Base-by-base conservation (phyloP, 1,140 invertebrate species). In the Aphidius ervi region DNA sequence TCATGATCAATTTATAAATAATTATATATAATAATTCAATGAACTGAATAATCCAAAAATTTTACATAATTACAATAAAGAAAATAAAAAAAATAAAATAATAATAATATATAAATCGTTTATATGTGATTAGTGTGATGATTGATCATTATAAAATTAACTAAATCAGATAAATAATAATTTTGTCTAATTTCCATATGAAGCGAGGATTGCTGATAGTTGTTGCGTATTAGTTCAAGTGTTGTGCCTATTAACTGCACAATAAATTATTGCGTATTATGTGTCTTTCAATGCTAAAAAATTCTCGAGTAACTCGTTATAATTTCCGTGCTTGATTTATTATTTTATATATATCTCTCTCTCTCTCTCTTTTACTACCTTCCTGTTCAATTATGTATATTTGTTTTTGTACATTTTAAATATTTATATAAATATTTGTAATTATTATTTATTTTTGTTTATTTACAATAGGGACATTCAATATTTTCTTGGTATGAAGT, bases 401-500 rank as follows among this genome's bases (percentile, higher is more conserved):
- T 16, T 16, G 16, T 16, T 16, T 16, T 16, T 16, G 16, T 16
- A 16, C 16, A 16, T 16, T 16, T 16, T 16, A 16, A 16, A 16
- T 16, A 16, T 16, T 0, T 16, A 16, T 16, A 16, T 16, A n/a
- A n/a, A n/a, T n/a, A n/a, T n/a, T n/a, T n/a, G n/a, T n/a, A 16
- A 16, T 16, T 16, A 16, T 16, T 16, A 1, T 16, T 16, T 16
- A 16, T 31, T 31, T 31, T 31, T 31, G 23, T 31, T 31, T 31
- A 43, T 43, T 43, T 8, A 10, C 5, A 54, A 55, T 73, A 93
- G 91, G 85, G 84, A 52, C 82, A 86, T 69, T 82, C 80, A 47
- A 83, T 91, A 39, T 89, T 88, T 72, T 87, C 88, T n/a, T 94
- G 89, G 90, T 88, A 90, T 72, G 90, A 92, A 68, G 88, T 65